These are phyloP conservation scores for Phyto melanocephala DNA, from an alignment of 2,888 invertebrate species.

Conservation along the genomic window DNA sequence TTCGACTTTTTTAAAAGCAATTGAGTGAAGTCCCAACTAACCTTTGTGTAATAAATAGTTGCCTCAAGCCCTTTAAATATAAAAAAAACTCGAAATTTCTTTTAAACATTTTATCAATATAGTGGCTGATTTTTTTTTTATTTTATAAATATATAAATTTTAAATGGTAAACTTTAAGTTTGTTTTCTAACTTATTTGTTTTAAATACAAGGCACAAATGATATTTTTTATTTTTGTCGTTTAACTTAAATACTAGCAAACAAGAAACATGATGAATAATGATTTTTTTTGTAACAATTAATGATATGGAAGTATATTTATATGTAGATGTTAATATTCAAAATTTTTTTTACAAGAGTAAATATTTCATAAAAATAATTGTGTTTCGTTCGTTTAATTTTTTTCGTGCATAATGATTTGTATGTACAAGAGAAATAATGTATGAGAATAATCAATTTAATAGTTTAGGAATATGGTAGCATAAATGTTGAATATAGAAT, in stretches of 20 bases:
- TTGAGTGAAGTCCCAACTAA: no score
- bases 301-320: constrained; percentile 44
- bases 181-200: constrained; percentile 11
- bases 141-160: constrained; percentile 46
- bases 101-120: neutral
- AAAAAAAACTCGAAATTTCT: neutral
- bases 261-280: constrained; percentile 60
- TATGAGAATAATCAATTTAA: constrained; percentile 7
- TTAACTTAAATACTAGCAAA: constrained; percentile 58
- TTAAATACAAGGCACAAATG: constrained; percentile 63
- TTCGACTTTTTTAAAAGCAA: no score
- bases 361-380: constrained; percentile 40
- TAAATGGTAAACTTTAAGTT: constrained; percentile 50
- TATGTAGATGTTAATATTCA: neutral
- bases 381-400: constrained; percentile 28
- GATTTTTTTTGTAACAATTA: constrained; percentile 55
- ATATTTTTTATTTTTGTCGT: constrained; percentile 39
- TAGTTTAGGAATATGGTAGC: neutral
- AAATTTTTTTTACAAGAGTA: constrained; percentile 13
- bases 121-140: neutral
- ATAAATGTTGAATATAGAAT: neutral
- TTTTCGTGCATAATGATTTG: constrained; percentile 46
- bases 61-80: no score
- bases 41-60: no score
- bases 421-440: constrained; percentile 54